Evolutionary conservation across 2,888 invertebrate species (phyloP).

Genomic region (Clivina fossor): DNA sequence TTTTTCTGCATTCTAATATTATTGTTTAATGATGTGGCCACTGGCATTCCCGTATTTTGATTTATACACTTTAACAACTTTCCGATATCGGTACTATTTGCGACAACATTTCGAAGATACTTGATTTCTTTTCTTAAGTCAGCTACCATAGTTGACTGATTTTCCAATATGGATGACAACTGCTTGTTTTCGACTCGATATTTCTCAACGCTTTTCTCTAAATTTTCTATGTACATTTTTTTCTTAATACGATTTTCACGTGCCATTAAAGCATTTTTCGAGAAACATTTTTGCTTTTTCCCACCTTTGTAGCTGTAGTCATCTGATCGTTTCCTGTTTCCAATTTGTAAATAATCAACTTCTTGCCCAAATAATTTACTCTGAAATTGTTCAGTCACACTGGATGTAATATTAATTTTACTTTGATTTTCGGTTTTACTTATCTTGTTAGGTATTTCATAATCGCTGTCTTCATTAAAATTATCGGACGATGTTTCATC

Average conservation of each 20-base stretch:
- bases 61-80: conserved; percentile 55
- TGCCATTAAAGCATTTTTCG: conserved; percentile 63
- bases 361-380: not conserved
- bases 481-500: conserved; percentile 16
- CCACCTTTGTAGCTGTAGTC: not conserved
- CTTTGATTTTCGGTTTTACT: too few relatives aligned
- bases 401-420: too few relatives aligned
- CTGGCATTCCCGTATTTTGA: conserved; percentile 49
- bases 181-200: conserved; percentile 55
- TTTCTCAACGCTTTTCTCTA: conserved; percentile 56
- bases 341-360: too few relatives aligned
- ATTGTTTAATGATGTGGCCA: conserved; percentile 46
- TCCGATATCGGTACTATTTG: conserved; percentile 58
- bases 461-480: conserved; percentile 21
- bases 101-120: conserved; percentile 59
- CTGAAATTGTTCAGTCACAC: conserved; percentile 9
- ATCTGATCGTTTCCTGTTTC: too few relatives aligned
- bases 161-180: conserved; percentile 54
- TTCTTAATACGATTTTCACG: conserved; percentile 64
- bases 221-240: conserved; percentile 60
- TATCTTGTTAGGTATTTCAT: conserved; percentile 11
- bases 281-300: conserved; percentile 52
- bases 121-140: conserved; percentile 57
- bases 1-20: conserved; percentile 41
- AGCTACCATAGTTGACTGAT: conserved; percentile 54